Base-by-base conservation (phyloP, 2,113 vertebrate species). In the Tragulus kanchil region DNA sequence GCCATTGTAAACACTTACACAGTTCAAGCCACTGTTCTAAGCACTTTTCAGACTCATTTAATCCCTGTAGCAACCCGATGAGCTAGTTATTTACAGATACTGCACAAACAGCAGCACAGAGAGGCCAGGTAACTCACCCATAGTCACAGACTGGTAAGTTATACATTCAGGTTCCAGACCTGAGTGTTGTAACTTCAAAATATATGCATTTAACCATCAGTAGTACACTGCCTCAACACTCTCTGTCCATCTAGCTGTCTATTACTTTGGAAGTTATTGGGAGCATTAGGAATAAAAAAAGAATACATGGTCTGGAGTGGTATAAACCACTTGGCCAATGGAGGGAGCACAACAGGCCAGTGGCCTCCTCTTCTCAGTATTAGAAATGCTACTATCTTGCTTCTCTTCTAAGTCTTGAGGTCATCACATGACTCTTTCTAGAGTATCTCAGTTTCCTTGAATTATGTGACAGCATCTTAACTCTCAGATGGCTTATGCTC, bases 381-480 rank as follows among this genome's bases (percentile, higher is more conserved):
- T 26, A 81, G 58, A 94, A 94, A 45, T 71, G 50, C 77, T 77
- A 0, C 88, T 54, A 16, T 91, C 42, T 93, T 89, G 21, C 90
- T 96, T 85, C 65, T 95, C 9, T 65, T 93, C 7, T 83, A 17
- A 82, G 23, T 94, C 73, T 94, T 89, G 78, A 96, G 67, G 97
- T 91, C 36, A 84, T 93, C 86, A n/a, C 65, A 45, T 14, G 25
- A 69, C n/a, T 92, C 93, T 95, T 96, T 94, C 83, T 93, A 59
- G 89, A 89, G 50, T 64, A 69, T 92, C 89, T 95, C 62, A 65
- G 1, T 54, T 90, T 86, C 42, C 19, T 64, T 75, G 59, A 95
- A 77, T 97, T 88, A 62, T 50, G 28, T 96, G 62, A 87, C 56
- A 95, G 84, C 21, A 81, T 81, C 95, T 93, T 96, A 82, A 77